Conservation (phyloP, 2,888 invertebrate species). For the Oxyteleia sp. region DNA sequence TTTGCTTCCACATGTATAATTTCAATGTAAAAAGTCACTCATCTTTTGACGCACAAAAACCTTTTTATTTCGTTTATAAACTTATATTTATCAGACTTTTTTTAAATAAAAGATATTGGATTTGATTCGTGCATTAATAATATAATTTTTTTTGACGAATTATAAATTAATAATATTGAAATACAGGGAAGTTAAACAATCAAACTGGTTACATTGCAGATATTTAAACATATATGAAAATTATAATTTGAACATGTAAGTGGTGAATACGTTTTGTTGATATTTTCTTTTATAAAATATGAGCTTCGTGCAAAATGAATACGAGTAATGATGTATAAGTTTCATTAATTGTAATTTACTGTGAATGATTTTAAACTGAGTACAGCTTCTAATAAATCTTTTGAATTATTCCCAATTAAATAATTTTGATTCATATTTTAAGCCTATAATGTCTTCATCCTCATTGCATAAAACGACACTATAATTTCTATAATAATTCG, state of each 20-base stretch:
- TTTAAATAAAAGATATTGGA: conserved; percentile 6
- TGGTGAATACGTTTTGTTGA: conserved; percentile 31
- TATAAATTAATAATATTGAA: conserved; percentile 15
- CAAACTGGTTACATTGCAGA: conserved; percentile 42
- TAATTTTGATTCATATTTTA: conserved; percentile 20
- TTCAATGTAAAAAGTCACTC: conserved; percentile 34
- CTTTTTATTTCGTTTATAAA: conserved; percentile 36
- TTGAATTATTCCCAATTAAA: conserved; percentile 52
- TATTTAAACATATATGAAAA: no score
- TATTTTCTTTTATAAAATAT: conserved; percentile 54
- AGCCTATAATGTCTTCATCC: no score
- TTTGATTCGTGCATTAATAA: conserved; percentile 23
- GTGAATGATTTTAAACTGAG: conserved; percentile 58
- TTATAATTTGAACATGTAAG: no score
- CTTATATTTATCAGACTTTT: conserved; percentile 5
- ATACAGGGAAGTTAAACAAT: conserved; percentile 32
- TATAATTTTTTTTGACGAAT: not conserved
- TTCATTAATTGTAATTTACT: conserved; percentile 63
- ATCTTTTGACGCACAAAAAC: conserved; percentile 34
- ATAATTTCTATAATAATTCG: no score
- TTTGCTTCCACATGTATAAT: no score
- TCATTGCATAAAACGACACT: no score
- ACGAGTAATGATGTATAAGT: conserved; percentile 47
- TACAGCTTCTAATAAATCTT: conserved; percentile 66
- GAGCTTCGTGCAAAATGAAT: conserved; percentile 47